phyloP scores from a whole-genome alignment of 2,888 invertebrate genomes.

The Drosophila affinis region DNA sequence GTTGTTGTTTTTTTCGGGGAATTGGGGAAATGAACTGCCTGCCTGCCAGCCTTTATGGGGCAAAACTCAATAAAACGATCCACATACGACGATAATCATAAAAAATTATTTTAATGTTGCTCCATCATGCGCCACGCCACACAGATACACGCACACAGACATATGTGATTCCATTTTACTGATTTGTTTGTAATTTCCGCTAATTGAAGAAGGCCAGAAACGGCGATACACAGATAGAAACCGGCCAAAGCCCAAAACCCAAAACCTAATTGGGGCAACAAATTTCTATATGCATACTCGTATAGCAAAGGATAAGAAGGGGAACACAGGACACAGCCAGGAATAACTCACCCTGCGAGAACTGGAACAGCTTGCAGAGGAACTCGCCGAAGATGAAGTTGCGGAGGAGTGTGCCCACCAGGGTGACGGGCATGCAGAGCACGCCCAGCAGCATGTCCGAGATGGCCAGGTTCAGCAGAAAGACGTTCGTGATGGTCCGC shows the following conservation, averaged over 20 bases:
- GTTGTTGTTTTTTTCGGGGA: background rate
- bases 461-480: constrained; percentile 89
- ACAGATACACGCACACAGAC: constrained; percentile 1
- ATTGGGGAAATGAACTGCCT: constrained; percentile 12
- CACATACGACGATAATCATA: constrained; percentile 63
- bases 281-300: background rate
- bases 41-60: constrained; percentile 5
- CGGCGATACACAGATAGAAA: background rate
- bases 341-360: constrained; percentile 87
- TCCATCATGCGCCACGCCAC: constrained; percentile 3
- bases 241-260: background rate
- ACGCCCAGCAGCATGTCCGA: constrained; percentile 89
- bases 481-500: constrained; percentile 91
- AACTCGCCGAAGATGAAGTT: constrained; percentile 90
- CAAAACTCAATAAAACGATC: constrained; percentile 64
- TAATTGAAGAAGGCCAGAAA: constrained; percentile 47
- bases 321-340: too few species aligned
- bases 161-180: constrained; percentile 18
- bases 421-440: constrained; percentile 91
- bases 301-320: too few species aligned
- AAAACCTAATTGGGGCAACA: background rate
- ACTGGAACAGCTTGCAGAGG: constrained; percentile 90
- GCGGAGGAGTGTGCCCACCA: constrained; percentile 87
- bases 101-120: constrained; percentile 63
- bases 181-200: constrained; percentile 41